Conservation (phyloP, 2,888 invertebrate genomes). For the Entomobrya multifasciata region DNA sequence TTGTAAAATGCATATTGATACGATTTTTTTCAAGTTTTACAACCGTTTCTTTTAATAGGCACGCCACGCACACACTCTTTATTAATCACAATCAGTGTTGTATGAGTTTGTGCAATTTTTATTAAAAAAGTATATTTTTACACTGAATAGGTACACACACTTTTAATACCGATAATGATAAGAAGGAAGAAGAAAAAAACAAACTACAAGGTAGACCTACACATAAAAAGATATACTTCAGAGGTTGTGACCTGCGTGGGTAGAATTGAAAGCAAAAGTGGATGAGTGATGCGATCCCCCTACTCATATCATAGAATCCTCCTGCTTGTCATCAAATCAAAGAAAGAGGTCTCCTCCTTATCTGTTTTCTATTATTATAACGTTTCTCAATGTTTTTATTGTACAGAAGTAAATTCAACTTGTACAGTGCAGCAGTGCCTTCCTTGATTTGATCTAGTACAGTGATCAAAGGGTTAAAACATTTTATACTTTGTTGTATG, state of each 20-base stretch:
- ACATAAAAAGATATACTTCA: neutral
- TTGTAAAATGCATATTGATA: slow-evolving; percentile 40
- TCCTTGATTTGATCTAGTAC: slow-evolving; percentile 47
- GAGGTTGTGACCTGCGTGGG: slow-evolving; percentile 49
- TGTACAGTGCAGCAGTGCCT: slow-evolving; percentile 13
- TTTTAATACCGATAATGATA: neutral
- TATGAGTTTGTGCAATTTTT: neutral
- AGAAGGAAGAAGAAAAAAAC: neutral
- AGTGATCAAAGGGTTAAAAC: neutral
- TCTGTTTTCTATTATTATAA: neutral
- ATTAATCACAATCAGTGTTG: neutral
- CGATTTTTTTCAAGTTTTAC: slow-evolving; percentile 35
- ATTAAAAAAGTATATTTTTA: neutral
- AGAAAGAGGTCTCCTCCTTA: slow-evolving; percentile 37
- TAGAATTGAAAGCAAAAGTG: slow-evolving; percentile 52
- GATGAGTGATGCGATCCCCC: neutral
- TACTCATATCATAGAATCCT: too few relatives aligned
- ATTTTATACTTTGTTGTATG: neutral
- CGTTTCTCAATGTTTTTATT: neutral
- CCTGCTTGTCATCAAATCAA: neutral
- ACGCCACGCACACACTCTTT: neutral
- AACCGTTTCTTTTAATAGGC: neutral
- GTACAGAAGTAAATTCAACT: neutral
- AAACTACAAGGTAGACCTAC: neutral
- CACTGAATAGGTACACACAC: neutral